Evolutionary conservation across 2,888 invertebrate genomes (phyloP).

Genomic region (Phorcus lineatus): DNA sequence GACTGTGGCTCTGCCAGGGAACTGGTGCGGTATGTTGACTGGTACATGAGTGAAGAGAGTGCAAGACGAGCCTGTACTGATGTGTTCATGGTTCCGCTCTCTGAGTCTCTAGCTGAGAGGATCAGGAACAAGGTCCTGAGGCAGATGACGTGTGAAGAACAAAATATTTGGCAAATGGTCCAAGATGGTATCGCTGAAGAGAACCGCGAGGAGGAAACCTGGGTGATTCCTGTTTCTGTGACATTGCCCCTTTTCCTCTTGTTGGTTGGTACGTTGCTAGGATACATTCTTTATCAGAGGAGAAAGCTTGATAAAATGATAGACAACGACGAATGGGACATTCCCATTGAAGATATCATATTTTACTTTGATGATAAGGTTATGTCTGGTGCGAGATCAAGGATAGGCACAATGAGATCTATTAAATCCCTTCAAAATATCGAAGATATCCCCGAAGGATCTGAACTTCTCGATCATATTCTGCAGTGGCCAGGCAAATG

Average conservation of each 20-base stretch:
- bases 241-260: constrained; percentile 45
- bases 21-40: constrained; percentile 65
- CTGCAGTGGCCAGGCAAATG: constrained; percentile 67
- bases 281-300: constrained; percentile 51
- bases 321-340: constrained; percentile 60
- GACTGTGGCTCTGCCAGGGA: constrained; percentile 63
- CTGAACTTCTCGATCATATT: constrained; percentile 38
- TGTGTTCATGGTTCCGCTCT: constrained; percentile 57
- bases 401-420: constrained; percentile 38
- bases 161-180: constrained; percentile 52
- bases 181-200: constrained; percentile 49
- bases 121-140: constrained; percentile 50
- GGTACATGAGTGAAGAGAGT: constrained; percentile 51
- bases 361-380: constrained; percentile 54
- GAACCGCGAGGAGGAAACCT: constrained; percentile 40
- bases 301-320: constrained; percentile 53
- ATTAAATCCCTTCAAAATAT: constrained; percentile 44
- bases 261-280: constrained; percentile 42
- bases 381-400: constrained; percentile 39
- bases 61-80: constrained; percentile 42
- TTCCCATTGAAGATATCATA: constrained; percentile 61
- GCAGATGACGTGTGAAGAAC: constrained; percentile 56
- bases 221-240: constrained; percentile 52
- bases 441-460: constrained; percentile 44
- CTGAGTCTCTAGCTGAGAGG: constrained; percentile 34